These are phyloP conservation scores for Ceyx margarethae DNA, from an alignment of 2,113 vertebrate genomes.

Conservation along the genomic window DNA sequence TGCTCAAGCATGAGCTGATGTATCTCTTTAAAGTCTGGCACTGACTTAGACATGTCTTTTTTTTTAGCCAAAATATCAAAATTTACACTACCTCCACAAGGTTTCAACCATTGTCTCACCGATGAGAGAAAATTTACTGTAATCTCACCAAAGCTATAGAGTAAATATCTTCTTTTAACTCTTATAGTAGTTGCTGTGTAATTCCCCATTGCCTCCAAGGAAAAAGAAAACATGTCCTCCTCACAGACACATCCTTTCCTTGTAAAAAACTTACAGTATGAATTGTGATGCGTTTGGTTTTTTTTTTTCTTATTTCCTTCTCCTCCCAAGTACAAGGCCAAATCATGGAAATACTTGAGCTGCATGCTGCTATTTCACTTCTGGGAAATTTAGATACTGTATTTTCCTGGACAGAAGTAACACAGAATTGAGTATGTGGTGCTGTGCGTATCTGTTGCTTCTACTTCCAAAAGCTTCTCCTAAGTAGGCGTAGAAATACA, in stretches of 20 bases:
- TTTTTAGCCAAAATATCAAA: neutral
- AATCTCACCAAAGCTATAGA: neutral
- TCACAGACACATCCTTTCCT: neutral
- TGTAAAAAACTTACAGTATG: neutral
- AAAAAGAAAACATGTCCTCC: fast-evolving
- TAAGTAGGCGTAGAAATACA: neutral
- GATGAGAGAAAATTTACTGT: neutral
- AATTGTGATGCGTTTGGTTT: neutral
- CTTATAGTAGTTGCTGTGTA: neutral
- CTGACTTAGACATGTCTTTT: neutral
- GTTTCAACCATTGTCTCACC: neutral
- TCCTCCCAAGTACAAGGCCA: neutral
- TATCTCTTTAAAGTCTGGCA: neutral
- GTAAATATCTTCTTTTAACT: neutral
- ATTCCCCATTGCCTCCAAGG: neutral
- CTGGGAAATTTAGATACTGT: neutral
- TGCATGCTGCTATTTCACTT: neutral
- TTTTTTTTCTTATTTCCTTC: neutral
- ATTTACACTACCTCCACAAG: neutral
- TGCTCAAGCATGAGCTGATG: neutral
- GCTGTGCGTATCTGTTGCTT: neutral
- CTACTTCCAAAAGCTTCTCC: neutral
- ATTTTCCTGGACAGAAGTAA: neutral
- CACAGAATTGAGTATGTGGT: neutral
- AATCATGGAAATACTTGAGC: neutral